Percentiles rank a stretch among this genome's conserved stretches.
Evolutionary conservation across 1,140 invertebrate species (phyloP).

Genomic region (Brachionus rubens): DNA sequence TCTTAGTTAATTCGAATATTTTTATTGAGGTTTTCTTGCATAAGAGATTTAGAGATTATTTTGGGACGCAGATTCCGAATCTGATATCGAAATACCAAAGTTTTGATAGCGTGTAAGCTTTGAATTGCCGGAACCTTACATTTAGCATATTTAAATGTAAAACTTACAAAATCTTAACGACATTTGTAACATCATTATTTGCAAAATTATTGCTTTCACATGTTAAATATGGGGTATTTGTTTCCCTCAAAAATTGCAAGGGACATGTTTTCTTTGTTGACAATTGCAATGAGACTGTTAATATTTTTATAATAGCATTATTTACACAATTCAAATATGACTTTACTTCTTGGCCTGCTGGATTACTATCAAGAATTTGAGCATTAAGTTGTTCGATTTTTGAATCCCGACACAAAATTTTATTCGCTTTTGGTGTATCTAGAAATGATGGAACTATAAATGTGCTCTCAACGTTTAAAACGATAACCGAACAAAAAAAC

Average conservation of each 20-base stretch:
- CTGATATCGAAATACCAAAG: too few species aligned
- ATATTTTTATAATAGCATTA: constrained; percentile 24
- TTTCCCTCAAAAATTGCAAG: background rate
- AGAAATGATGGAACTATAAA: constrained; percentile 14
- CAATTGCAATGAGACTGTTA: background rate
- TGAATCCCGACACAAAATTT: background rate
- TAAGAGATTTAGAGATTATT: too few species aligned
- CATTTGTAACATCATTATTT: background rate
- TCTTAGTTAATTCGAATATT: too few species aligned
- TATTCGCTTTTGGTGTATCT: constrained; percentile 10
- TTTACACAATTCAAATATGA: constrained; percentile 16
- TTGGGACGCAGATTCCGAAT: too few species aligned
- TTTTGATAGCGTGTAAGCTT: too few species aligned
- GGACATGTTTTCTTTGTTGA: background rate
- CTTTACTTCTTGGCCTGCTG: background rate
- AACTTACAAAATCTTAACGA: constrained; percentile 1
- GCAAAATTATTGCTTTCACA: constrained; percentile 3
- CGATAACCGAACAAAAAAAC: too few species aligned
- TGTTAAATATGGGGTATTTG: background rate
- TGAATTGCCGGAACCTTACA: too few species aligned
- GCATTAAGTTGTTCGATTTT: background rate
- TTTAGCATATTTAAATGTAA: too few species aligned
- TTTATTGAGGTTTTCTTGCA: too few species aligned
- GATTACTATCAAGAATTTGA: background rate
- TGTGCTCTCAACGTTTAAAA: background rate